Evolutionary conservation across 2,888 invertebrate genomes (phyloP), one percentile per base, ranked within the genome.

Genomic region (Ophioninae sp.): DNA sequence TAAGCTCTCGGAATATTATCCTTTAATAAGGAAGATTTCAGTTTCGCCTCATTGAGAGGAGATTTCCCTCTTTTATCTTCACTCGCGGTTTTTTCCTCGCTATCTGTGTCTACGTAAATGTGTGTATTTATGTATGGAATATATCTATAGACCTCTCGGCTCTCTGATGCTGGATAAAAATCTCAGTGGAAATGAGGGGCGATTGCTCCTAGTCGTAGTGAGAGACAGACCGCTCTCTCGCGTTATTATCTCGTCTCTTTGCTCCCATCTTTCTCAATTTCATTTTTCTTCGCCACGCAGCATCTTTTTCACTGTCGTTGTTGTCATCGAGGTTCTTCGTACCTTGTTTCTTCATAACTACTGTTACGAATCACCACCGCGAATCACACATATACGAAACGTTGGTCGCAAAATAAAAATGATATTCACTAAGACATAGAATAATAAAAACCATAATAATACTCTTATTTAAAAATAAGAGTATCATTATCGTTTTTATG

Each of bases 11-110:
- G 86, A 88, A 88, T 88, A 89, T 89, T 89, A 89, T 89, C 87
- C 87, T 90, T 90, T 89, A 89, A 89, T 89, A 89, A 88, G 88
- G 76, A 81, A 86, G 87, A 89, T 89, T 87, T 85, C 84, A 87
- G 84, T 88, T 86, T 77, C 79, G 76, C 86, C 86, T 87, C 85
- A 88, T 87, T 86, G 85, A 85, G 86, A 78, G 68, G 73, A 77
- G 79, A 69, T 79, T 83, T 77, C 10, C 57, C 59, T 70, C 65
- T 64, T 64, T 69, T 59, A 73, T 74, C 70, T 78, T 50, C 20
- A 13, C 62, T 30, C 21, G n/a, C 37, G 62, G 37, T 57, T 56
- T 68, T 68, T 79, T 69, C 56, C 76, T 30, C 72, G 64, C 20
- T 57, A 39, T 37, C 75, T 62, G n/a, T 56, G n/a, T 69, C 20